phyloP scores from a whole-genome alignment of 2,113 vertebrate species.

The Sceloporus tristichus region DNA sequence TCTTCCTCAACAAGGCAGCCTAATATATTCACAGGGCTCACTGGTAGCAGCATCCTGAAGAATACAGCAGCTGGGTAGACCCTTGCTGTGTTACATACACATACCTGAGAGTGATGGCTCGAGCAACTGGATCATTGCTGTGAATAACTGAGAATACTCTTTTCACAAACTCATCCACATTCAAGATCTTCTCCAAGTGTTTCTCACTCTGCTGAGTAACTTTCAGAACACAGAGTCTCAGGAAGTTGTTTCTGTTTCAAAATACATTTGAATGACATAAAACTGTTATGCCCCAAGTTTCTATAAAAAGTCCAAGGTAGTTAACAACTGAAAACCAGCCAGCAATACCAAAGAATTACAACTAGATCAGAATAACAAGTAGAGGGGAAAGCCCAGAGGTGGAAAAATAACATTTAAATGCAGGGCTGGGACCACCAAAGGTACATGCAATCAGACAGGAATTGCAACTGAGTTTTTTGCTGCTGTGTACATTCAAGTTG shows the following conservation, averaged over 20 bases:
- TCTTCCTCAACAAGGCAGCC: not conserved
- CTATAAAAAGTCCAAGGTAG: not conserved
- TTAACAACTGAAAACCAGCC: not conserved
- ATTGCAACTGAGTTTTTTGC: too few species aligned
- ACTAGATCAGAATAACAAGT: not conserved
- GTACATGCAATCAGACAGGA: not conserved
- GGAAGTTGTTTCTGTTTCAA: conserved; percentile 91
- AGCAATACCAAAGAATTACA: not conserved
- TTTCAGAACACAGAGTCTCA: conserved; percentile 95
- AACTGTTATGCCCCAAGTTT: rapidly evolving
- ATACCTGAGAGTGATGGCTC: conserved; percentile 96
- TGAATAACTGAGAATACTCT: conserved; percentile 98
- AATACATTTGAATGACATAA: conserved; percentile 35
- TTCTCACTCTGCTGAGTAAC: conserved; percentile 99
- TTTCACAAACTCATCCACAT: conserved; percentile 98
- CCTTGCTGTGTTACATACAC: not conserved
- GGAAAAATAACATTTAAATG: not conserved
- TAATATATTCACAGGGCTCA: not conserved
- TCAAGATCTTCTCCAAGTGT: conserved; percentile 97
- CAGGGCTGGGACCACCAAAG: not conserved
- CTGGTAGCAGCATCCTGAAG: not conserved
- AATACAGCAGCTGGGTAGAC: not conserved
- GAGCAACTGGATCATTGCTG: conserved; percentile 96
- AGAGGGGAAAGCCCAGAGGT: not conserved
- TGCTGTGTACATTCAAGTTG: too few species aligned